Base-by-base conservation (phyloP, 1,140 invertebrate species). In the Vanessa atalanta region DNA sequence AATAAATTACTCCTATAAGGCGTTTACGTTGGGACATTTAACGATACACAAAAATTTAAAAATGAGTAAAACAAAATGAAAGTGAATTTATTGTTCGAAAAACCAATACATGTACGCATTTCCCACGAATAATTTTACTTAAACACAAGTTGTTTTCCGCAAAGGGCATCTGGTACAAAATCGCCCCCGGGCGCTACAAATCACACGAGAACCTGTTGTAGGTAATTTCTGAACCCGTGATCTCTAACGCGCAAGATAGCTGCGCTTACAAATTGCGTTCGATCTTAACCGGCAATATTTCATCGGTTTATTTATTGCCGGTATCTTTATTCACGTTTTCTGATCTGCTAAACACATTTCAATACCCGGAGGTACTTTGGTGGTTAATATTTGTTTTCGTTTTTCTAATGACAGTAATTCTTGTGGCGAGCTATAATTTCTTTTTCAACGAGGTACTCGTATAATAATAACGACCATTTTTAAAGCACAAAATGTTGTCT, bases 151-250 rank as follows among this genome's bases (percentile, higher is more conserved):
- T 87, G 85, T 91, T 86, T 85, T 83, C 76, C 15, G 26, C 79
- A 86, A 86, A 83, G 81, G 83, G 82, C 83, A 88, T 87, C 83
- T 76, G 85, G 87, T 57, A 89, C 90, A 88, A 87, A 80, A 83
- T 80, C 72, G 83, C 88, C 88, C 86, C 75, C 72, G 90, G 88
- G 89, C 82, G 74, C 84, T 81, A 92, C 90, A 92, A 92, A 92
- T 92, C 90, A 91, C 89, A 80, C 86, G 89, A 89, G 88, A 90
- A 91, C 87, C 88, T 90, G 88, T 89, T 92, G 90, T 89, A 88
- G 84, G 86, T 92, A 90, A 89, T 89, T 87, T 85, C 70, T 71
- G 75, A 81, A 81, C 78, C 81, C 80, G 70, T 80, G 85, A 89
- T 92, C 86, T 87, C 79, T 81, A 82, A 87, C 83, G 83, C 85